Evolutionary conservation across 2,888 invertebrate species (phyloP), one percentile per base, ranked within the genome.

Genomic region (Phalera bucephala): DNA sequence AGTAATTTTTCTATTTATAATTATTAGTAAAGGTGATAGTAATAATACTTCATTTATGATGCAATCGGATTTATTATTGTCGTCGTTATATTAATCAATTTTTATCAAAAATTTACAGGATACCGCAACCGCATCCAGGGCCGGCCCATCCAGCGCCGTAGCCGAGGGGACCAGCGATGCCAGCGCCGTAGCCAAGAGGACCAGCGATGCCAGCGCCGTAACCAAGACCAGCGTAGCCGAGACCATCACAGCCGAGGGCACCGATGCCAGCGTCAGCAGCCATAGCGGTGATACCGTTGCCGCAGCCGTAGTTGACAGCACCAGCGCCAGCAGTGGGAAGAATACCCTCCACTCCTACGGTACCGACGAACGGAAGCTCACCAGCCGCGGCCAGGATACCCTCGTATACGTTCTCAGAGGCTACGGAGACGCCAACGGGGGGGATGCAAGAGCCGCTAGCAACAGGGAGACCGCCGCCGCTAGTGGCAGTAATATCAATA

Each of bases 321-420:
- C 68, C 71, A 21, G 57, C 45, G 0, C 76, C 74, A 9, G 50
- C 58, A 1, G 68, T 61, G 1, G 69, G 63, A 3, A 74, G 26
- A 7, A 47, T 47, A 3, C 73, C 71, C 28, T 73, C 64, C 9
- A 77, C 29, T 2, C 40, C 67, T 0, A 72, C 65, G 7, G 69
- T 50, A 1, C 71, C 66, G 0, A 71, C 35, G 52, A 73, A 71
- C 2, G 71, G 75, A 11, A 76, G 40, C 31, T 68, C 59, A 33
- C 76, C 76, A 21, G 52, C 51, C 0, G 69, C 64, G 3, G 43
- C 33, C n/a, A 75, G 38, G n/a, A 48, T 33, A 2, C 75, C 76
- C 37, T 70, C 70, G 39, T 62, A 68, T 1, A 51, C 54, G 34
- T 75, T 75, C 23, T 73, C 72, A 26, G 75, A 71, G 1, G 57